Evolutionary conservation across 2,888 invertebrate species (phyloP).

Genomic region (Eupithecia dodoneata): DNA sequence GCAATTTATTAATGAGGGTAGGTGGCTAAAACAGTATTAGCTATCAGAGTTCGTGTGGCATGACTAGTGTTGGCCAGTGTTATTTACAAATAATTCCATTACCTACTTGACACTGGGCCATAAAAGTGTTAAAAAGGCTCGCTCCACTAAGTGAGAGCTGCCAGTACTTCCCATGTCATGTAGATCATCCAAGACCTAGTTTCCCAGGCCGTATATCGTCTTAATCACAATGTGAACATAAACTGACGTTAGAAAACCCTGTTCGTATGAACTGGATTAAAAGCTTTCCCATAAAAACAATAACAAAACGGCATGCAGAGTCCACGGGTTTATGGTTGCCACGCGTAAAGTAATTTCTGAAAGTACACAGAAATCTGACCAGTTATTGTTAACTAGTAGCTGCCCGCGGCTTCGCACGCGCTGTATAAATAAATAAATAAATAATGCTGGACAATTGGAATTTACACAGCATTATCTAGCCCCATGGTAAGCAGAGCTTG

Average conservation of each 20-base stretch:
- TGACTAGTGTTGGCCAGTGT: too few species aligned
- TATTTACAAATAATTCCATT: too few species aligned
- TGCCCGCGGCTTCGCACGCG: too few species aligned
- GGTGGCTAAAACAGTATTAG: too few species aligned
- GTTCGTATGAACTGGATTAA: slow-evolving; percentile 39
- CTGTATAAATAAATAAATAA: too few species aligned
- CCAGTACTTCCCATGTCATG: neutral
- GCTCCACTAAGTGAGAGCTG: neutral
- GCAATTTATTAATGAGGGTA: too few species aligned
- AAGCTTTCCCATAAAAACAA: slow-evolving; percentile 44
- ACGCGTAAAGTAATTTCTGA: neutral
- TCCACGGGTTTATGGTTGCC: slow-evolving; percentile 18
- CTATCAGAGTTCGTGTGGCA: too few species aligned
- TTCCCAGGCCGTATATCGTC: slow-evolving; percentile 15
- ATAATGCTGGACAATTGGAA: too few species aligned
- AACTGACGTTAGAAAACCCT: slow-evolving; percentile 36
- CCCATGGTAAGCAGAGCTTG: too few species aligned
- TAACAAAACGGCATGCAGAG: slow-evolving; percentile 36
- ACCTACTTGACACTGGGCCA: too few species aligned
- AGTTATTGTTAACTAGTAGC: too few species aligned
- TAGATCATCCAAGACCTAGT: slow-evolving; percentile 18
- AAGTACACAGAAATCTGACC: neutral
- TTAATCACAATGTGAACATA: slow-evolving; percentile 37
- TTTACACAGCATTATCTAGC: too few species aligned
- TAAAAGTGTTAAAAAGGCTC: neutral